Evolutionary conservation across 2,113 vertebrate species (phyloP), one percentile per base, ranked within the genome.

Genomic region (Calidris pygmaea): DNA sequence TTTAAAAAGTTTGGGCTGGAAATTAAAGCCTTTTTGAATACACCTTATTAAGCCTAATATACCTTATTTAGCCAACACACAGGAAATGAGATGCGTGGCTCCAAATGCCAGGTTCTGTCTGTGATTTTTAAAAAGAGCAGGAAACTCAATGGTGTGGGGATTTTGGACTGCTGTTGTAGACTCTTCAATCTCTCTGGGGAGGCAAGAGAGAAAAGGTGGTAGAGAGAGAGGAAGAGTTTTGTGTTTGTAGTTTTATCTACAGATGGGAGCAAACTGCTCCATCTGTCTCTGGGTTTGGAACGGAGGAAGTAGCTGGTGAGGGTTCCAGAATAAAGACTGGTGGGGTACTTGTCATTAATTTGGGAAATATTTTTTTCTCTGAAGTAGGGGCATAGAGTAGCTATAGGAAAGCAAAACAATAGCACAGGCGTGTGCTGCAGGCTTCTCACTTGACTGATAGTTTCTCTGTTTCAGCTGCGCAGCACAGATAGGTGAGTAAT

Each of bases 281-380:
- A 78, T 93, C 67, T 85, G 23, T 83, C 50, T 85, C 63, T 2
- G 4, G 26, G 6, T 82, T 86, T 65, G 53, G 34, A 83, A 74
- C 0, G 0, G 12, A 83, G 37, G 59, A 93, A 85, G 89, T 55
- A 75, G 32, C 76, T 92, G 70, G 26, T 73, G 58, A 84, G 65
- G 27, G 35, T 34, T 92, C 53, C n/a, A 55, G 48, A 59, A 53
- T 73, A 70, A 76, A 74, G 47, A 65, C 73, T 67, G 48, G 14
- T 67, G 3, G 4, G 29, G 32, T 75, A 48, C 22, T 77, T 87
- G 68, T 78, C 81, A 95, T 84, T 90, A 90, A 80, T 89, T 84
- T 37, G 35, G 68, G 48, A 90, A 90, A 86, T 70, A 90, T 77
- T 87, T 89, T 55, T 79, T 82, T 37, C 39, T 79, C 67, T 76